phyloP scores from a whole-genome alignment of 2,797 vertebrate species.

The Apodemus agrarius region DNA sequence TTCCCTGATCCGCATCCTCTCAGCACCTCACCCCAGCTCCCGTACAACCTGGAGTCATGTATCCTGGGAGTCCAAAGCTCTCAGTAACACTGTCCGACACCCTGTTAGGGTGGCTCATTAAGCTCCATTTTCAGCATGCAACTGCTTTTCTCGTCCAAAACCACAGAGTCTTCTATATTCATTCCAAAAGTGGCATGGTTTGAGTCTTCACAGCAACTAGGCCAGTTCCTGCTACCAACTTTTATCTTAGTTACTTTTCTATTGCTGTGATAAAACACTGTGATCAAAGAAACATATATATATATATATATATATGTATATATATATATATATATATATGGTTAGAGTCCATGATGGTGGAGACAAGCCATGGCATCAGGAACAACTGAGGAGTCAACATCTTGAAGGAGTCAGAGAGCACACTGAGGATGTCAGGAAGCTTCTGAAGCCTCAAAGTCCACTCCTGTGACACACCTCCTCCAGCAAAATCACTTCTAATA shows the following conservation, averaged over 20 bases:
- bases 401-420: not conserved
- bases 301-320: no score
- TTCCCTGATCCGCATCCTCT: not conserved
- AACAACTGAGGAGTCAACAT: no score
- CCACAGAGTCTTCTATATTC: not conserved
- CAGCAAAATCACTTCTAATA: not conserved
- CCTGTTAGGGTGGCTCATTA: no score
- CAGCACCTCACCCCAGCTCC: not conserved
- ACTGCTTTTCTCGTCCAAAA: not conserved
- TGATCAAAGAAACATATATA: not conserved
- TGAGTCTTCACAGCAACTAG: not conserved
- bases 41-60: not conserved
- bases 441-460: not conserved
- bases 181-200: not conserved
- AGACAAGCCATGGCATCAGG: not conserved
- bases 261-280: not conserved
- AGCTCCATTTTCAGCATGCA: not conserved
- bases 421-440: not conserved
- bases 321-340: no score
- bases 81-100: not conserved
- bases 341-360: not conserved
- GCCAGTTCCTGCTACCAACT: not conserved
- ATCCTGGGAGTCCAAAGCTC: not conserved
- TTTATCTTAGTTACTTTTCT: not conserved
- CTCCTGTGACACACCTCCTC: not conserved